Evolutionary conservation across 1,140 invertebrate species (phyloP).

Genomic region (Drosophila jambulina): DNA sequence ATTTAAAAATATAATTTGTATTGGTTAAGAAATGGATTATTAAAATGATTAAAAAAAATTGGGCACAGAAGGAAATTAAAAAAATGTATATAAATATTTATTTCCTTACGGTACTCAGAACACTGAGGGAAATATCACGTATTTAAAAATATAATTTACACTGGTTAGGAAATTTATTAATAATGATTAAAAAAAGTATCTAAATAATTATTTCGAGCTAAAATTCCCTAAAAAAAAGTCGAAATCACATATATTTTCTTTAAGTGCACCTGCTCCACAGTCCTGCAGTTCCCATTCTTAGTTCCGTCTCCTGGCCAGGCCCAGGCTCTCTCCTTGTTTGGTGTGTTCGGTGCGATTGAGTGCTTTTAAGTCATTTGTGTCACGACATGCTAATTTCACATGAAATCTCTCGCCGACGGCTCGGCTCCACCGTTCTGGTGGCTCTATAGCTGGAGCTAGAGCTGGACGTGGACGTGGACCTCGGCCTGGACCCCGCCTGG

Average conservation of each 20-base stretch:
- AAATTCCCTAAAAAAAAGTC: too few relatives aligned
- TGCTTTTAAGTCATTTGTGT: slow-evolving; percentile 84
- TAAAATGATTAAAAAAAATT: neutral
- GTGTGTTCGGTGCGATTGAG: slow-evolving; percentile 74
- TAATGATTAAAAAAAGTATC: too few relatives aligned
- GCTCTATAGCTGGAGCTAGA: slow-evolving; percentile 26
- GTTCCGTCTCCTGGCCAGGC: slow-evolving; percentile 23
- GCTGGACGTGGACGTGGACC: slow-evolving; percentile 26
- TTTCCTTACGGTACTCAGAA: too few relatives aligned
- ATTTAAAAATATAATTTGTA: too few relatives aligned
- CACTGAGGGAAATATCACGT: too few relatives aligned
- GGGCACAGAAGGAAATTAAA: too few relatives aligned
- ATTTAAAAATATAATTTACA: too few relatives aligned
- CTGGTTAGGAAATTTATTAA: too few relatives aligned
- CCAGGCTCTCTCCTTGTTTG: slow-evolving; percentile 29
- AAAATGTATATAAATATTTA: too few relatives aligned
- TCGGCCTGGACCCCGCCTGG: slow-evolving; percentile 6
- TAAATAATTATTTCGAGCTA: too few relatives aligned
- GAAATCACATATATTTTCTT: neutral
- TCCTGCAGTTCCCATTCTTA: neutral
- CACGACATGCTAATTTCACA: slow-evolving; percentile 84
- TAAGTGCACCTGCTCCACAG: slow-evolving; percentile 8
- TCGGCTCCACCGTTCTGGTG: slow-evolving; percentile 42
- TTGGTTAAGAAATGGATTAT: too few relatives aligned
- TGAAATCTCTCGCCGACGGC: slow-evolving; percentile 80